Percentiles rank a stretch among this genome's conserved stretches.
phyloP scores from a whole-genome alignment of 2,113 vertebrate genomes.

The Lipophrys pholis region DNA sequence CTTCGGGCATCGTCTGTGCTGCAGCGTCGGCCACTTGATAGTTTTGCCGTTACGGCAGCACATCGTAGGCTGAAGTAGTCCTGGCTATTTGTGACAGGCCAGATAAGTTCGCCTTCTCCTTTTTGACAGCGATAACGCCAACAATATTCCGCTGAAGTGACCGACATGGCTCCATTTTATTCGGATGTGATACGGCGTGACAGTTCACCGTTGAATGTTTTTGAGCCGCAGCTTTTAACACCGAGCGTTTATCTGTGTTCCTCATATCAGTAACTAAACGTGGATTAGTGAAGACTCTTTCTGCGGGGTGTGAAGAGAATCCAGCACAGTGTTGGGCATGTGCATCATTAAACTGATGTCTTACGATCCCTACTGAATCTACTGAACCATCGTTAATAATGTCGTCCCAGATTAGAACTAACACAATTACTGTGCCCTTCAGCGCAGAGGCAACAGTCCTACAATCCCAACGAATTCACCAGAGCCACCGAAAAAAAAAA shows the following conservation, averaged over 20 bases:
- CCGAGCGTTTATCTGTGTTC: not conserved
- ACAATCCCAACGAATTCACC: too few relatives aligned
- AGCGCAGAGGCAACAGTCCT: too few relatives aligned
- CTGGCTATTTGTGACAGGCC: conserved; percentile 4
- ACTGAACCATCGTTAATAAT: too few relatives aligned
- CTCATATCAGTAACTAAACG: not conserved
- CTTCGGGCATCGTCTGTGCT: conserved; percentile 31
- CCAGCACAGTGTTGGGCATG: too few relatives aligned
- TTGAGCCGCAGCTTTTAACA: not conserved
- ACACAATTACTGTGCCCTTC: too few relatives aligned
- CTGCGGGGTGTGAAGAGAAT: too few relatives aligned
- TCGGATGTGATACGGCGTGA: not conserved
- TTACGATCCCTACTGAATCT: too few relatives aligned
- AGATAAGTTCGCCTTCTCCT: conserved; percentile 8
- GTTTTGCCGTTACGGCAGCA: conserved; percentile 21
- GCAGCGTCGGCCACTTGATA: conserved; percentile 10
- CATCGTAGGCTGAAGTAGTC: conserved; percentile 9
- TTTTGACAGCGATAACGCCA: conserved; percentile 2
- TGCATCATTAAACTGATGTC: too few relatives aligned
- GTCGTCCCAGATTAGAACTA: too few relatives aligned
- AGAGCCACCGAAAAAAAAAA: too few relatives aligned
- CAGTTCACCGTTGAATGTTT: not conserved
- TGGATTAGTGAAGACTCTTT: too few relatives aligned
- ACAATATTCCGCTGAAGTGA: not conserved
- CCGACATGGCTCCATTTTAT: not conserved